Evolutionary conservation across 64 coral and sea anemone genomes (phyloP).

Genomic region (Acropora yongei): DNA sequence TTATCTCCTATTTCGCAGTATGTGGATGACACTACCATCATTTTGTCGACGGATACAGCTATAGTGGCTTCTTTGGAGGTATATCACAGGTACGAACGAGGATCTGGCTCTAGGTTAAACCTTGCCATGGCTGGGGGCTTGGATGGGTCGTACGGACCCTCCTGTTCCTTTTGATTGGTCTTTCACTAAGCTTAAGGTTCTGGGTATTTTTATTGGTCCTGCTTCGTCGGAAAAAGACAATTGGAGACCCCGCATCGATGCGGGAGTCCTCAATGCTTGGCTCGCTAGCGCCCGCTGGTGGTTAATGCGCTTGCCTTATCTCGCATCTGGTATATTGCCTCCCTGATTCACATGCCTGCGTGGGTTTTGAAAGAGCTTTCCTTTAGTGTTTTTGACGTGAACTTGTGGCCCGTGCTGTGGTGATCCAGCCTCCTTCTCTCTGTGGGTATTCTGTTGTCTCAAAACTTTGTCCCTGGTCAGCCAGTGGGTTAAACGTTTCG

Average conservation of each 20-base stretch:
- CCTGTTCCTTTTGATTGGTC: neutral
- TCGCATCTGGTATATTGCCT: conserved; percentile 40
- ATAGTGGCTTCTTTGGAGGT: neutral
- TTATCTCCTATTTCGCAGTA: conserved; percentile 29
- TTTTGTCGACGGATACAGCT: neutral
- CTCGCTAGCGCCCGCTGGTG: conserved; percentile 5
- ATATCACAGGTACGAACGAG: neutral
- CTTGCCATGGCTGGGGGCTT: neutral
- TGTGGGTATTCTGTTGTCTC: conserved; percentile 11
- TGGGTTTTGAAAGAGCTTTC: neutral
- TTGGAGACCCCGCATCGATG: neutral
- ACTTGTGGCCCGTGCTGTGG: neutral
- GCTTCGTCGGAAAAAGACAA: neutral
- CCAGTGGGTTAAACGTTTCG: conserved; percentile 36
- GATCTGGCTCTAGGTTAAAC: conserved; percentile 38
- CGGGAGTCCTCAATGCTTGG: conserved; percentile 34
- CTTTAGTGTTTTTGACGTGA: neutral
- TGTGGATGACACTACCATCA: conserved; percentile 38
- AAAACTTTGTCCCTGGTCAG: neutral
- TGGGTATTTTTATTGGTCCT: neutral
- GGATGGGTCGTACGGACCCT: neutral
- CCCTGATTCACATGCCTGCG: neutral
- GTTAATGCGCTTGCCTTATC: conserved; percentile 16
- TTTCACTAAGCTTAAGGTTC: neutral
- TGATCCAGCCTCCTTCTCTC: neutral